Evolutionary conservation across 35 echinoderm and acorn worm species (phyloP), one percentile per base, ranked within the genome.

Genomic region (Amphiura filiformis): DNA sequence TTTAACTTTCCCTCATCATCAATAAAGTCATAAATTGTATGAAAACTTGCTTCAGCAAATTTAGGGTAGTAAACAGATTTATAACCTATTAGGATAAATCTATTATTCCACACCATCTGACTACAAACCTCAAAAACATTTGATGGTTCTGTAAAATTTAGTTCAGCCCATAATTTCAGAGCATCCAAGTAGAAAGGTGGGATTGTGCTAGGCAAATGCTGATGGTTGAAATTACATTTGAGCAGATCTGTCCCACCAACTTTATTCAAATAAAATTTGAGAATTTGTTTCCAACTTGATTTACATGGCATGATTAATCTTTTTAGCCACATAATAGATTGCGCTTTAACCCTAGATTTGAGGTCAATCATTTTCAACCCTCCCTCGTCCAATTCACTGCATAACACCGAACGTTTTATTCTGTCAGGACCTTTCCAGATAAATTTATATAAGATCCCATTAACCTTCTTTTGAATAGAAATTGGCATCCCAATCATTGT

Each of bases 351-450:
- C 28, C 61, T n/a, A 13, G 26, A 18, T 70, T 70, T 70, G 28
- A 70, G 61, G 61, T 70, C 61, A 70, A 70, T 23, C 15, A 70
- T 70, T 70, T 70, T 70, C 28, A 70, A 70, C 61, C 61, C 61
- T 70, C 61, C 61, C 61, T 70, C 61, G 26, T 70, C 26, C 2
- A 70, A n/a, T 26, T n/a, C 44, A 52, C 26, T 30, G 28, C 61
- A 70, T 26, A 70, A 30, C 28, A 70, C 28, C 1, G 61, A 70
- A 70, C 61, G 61, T 70, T 70, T 70, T 70, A 70, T n/a, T n/a
- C 61, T 70, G 61, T 70, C 61, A 70, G 61, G 61, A 70, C 61
- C 61, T 70, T 70, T 70, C 61, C 61, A 30, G 26, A 70, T 70
- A 70, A 70, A 70, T 23, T 70, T 11, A 30, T 70, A 70, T 23